Evolutionary conservation across 2,888 invertebrate species (phyloP), one percentile per base, ranked within the genome.

Genomic region (Arctia plantaginis): DNA sequence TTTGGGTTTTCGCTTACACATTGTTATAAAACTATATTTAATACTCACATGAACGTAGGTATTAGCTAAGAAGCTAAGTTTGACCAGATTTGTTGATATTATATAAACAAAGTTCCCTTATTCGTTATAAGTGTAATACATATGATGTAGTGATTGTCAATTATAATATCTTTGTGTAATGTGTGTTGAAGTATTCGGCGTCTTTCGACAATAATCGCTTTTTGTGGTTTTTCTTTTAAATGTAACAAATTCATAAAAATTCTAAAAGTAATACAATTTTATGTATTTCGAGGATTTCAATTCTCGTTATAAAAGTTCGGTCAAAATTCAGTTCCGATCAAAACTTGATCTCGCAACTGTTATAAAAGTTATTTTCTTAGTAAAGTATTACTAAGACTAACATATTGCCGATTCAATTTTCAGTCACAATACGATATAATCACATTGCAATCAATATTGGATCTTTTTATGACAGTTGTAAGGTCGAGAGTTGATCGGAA

Each of bases 201-300:
- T 71, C 69, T 75, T 79, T 78, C 76, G 85, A 85, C 85, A 85
- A 85, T 85, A 85, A 85, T 78, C 68, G 74, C 79, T 81, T 75
- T 71, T 74, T 72, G 74, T 81, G 74, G 78, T 78, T 82, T 71
- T 67, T 47, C 4, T 33, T 47, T 67, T 7, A 44, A 44, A 15
- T 27, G 27, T 55, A 55, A n/a, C 10, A 51, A 51, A 18, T 7
- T 55, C 51, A 55, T 0, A 51, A 55, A 1, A 23, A 55, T 12
- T 55, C n/a, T 55, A 2, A 12, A 55, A 55, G 10, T 55, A 8
- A 55, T 55, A 55, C n/a, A 10, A 10, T 51, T 51, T 2, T 20
- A n/a, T 55, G n/a, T 55, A 55, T n/a, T 23, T 23, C 20, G 51
- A 23, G 10, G 23, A 23, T n/a, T n/a, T n/a, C n/a, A n/a, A n/a